These are phyloP conservation scores for Jaculus jaculus DNA, from an alignment of 2,113 vertebrate species.

Conservation along the genomic window DNA sequence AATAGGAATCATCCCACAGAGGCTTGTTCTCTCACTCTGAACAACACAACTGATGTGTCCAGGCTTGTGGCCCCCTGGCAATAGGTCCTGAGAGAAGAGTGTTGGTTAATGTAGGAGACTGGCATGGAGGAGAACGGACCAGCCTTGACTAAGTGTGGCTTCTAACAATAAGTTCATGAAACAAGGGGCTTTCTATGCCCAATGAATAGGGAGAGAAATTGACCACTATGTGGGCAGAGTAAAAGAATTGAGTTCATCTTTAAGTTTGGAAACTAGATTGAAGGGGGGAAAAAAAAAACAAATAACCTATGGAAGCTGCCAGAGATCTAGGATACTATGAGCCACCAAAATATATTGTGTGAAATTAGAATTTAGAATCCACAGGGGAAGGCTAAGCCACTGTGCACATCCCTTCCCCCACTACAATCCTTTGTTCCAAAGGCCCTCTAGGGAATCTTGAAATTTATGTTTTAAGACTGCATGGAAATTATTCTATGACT, in stretches of 20 bases:
- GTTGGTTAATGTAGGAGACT: neutral
- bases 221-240: neutral
- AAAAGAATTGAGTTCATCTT: neutral
- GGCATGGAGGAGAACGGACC: neutral
- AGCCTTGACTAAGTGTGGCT: neutral
- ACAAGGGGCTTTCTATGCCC: neutral
- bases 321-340: neutral
- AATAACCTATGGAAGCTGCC: neutral
- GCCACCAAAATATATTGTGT: neutral
- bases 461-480: neutral
- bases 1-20: neutral
- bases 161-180: conserved; percentile 5
- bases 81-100: neutral
- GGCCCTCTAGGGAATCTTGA: neutral
- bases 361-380: conserved; percentile 8
- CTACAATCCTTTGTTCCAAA: neutral
- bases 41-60: neutral
- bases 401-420: neutral
- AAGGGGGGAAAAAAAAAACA: conserved; percentile 39
- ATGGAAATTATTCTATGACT: neutral
- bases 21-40: neutral
- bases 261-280: conserved; percentile 1
- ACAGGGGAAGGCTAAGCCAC: neutral
- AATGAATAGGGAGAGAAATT: neutral
- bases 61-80: neutral